Conservation (phyloP, 2,888 invertebrate species). For the Melanargia galathea region DNA sequence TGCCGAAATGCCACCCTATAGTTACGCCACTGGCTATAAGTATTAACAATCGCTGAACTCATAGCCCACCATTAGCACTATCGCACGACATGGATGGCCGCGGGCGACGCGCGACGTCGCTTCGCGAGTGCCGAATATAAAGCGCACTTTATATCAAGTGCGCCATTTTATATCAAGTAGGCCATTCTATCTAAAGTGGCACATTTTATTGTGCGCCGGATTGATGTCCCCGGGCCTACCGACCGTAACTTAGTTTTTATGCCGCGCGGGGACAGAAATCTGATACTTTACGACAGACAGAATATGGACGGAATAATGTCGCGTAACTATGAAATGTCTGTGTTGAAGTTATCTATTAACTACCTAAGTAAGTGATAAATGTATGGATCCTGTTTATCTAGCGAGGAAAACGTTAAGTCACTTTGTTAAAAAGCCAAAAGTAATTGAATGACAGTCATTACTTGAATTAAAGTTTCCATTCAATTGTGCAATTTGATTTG, state of each 20-base stretch:
- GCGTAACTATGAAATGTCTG: background rate
- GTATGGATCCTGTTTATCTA: too few relatives aligned
- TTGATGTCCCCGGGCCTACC: constrained; percentile 31
- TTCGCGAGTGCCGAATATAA: constrained; percentile 38
- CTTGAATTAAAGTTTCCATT: too few relatives aligned
- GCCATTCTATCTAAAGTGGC: constrained; percentile 35
- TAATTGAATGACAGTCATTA: too few relatives aligned
- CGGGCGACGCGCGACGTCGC: constrained; percentile 32
- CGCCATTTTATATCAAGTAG: constrained; percentile 15
- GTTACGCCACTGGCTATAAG: too few relatives aligned
- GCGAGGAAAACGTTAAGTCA: too few relatives aligned
- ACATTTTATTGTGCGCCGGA: constrained; percentile 36
- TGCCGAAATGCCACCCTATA: too few relatives aligned
- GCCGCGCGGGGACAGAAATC: constrained; percentile 27
- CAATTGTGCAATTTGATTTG: too few relatives aligned
- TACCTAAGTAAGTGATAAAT: background rate
- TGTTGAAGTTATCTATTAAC: background rate
- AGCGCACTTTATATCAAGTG: constrained; percentile 21
- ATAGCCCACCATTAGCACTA: background rate
- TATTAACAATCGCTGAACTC: background rate
- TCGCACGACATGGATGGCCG: constrained; percentile 27
- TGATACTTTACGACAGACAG: constrained; percentile 22
- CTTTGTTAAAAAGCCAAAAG: too few relatives aligned
- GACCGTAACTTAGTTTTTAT: constrained; percentile 24
- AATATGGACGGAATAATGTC: constrained; percentile 3